phyloP scores from a whole-genome alignment of 2,113 vertebrate species.

The Ptilorrhoa leucosticta region DNA sequence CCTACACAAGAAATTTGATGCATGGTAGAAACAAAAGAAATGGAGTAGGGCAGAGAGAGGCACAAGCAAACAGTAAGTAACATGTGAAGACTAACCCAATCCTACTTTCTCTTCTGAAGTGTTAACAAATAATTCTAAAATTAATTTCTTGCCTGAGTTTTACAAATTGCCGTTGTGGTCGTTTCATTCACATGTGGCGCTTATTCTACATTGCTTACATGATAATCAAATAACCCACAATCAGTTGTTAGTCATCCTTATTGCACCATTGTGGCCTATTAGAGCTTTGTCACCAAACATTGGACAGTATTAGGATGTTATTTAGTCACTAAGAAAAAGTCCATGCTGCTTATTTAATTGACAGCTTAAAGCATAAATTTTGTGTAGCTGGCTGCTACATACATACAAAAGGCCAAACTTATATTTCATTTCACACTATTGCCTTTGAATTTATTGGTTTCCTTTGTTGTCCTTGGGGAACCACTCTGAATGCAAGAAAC shows the following conservation, averaged over 20 bases:
- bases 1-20: background rate
- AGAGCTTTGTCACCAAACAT: constrained; percentile 11
- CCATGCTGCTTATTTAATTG: constrained; percentile 65
- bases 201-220: background rate
- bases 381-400: constrained; percentile 11
- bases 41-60: background rate
- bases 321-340: constrained; percentile 10
- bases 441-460: constrained; percentile 64
- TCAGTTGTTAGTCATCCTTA: constrained; percentile 19
- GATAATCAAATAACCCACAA: background rate
- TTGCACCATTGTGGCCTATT: constrained; percentile 1
- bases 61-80: background rate
- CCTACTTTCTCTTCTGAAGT: background rate
- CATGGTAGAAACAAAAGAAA: background rate
- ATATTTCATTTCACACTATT: constrained; percentile 64
- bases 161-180: background rate
- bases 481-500: constrained; percentile 56
- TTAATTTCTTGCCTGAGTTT: background rate
- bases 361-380: constrained; percentile 60
- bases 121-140: background rate
- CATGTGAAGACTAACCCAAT: background rate
- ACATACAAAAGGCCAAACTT: constrained; percentile 54
- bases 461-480: constrained; percentile 56
- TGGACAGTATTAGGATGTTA: background rate
- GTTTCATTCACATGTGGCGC: background rate